These are phyloP conservation scores for Zosterops pallidus DNA, from an alignment of 2,113 vertebrate genomes.

Conservation along the genomic window DNA sequence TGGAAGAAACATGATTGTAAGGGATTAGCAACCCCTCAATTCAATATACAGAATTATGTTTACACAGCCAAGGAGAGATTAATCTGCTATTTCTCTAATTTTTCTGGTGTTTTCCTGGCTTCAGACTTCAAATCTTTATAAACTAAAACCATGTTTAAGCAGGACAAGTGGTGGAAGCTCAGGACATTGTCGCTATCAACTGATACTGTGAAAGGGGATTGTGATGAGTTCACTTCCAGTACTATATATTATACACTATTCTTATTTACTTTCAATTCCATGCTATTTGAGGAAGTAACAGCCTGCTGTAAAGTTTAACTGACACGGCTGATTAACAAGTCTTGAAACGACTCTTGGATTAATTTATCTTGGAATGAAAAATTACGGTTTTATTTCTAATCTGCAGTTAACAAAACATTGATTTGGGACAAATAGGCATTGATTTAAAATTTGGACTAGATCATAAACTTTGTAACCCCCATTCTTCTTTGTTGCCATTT, in stretches of 20 bases:
- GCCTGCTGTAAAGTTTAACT: not conserved
- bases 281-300: not conserved
- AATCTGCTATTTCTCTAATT: constrained; percentile 72
- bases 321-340: not conserved
- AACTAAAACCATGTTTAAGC: not conserved
- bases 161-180: not conserved
- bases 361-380: not conserved
- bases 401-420: not conserved
- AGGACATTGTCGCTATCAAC: not conserved
- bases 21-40: constrained; percentile 78
- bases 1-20: constrained; percentile 76
- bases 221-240: not conserved
- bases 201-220: not conserved
- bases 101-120: constrained; percentile 62
- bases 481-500: not conserved
- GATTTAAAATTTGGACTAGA: not conserved
- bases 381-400: not conserved
- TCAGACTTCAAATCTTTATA: constrained; percentile 32
- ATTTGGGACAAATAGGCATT: not conserved
- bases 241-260: not conserved
- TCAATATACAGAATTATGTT: constrained; percentile 77
- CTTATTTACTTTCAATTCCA: not conserved
- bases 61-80: constrained; percentile 71
- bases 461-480: not conserved
- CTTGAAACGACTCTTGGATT: not conserved